These are phyloP conservation scores for Tenthredo distinguenda DNA, from an alignment of 2,888 invertebrate species.

Conservation along the genomic window DNA sequence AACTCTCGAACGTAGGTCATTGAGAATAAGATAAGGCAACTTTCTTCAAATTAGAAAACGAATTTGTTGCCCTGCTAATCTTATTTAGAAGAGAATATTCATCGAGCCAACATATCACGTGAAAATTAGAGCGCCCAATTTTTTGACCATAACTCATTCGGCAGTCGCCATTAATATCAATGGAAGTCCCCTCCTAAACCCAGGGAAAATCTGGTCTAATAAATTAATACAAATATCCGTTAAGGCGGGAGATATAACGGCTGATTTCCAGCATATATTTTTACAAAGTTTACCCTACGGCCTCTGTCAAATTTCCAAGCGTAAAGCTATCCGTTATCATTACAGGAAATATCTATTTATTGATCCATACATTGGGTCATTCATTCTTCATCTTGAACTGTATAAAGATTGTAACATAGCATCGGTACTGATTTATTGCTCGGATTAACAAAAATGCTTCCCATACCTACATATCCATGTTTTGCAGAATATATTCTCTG, in stretches of 20 bases:
- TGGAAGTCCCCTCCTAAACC: conserved; percentile 30
- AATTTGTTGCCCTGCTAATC: background rate
- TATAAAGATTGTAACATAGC: background rate
- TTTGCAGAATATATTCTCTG: background rate
- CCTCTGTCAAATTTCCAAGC: conserved; percentile 12
- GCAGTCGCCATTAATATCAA: conserved; percentile 43
- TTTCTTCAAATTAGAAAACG: background rate
- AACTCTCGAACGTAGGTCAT: too few species aligned
- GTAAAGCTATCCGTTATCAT: conserved; percentile 21
- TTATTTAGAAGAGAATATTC: background rate
- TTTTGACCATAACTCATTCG: conserved; percentile 13
- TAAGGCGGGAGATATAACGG: conserved; percentile 15
- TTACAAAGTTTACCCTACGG: conserved; percentile 20
- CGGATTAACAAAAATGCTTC: background rate
- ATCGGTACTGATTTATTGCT: background rate
- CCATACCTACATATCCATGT: background rate
- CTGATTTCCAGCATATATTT: conserved; percentile 32
- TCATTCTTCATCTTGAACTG: background rate
- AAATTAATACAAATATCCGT: conserved; percentile 43
- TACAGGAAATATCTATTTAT: conserved; percentile 7
- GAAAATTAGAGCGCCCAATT: conserved; percentile 14
- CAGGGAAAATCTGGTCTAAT: conserved; percentile 33
- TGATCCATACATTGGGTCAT: background rate
- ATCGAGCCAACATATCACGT: background rate
- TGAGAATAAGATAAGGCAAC: background rate